Conservation (phyloP, 2,113 vertebrate genomes). For the Tragelaphus strepsiceros region DNA sequence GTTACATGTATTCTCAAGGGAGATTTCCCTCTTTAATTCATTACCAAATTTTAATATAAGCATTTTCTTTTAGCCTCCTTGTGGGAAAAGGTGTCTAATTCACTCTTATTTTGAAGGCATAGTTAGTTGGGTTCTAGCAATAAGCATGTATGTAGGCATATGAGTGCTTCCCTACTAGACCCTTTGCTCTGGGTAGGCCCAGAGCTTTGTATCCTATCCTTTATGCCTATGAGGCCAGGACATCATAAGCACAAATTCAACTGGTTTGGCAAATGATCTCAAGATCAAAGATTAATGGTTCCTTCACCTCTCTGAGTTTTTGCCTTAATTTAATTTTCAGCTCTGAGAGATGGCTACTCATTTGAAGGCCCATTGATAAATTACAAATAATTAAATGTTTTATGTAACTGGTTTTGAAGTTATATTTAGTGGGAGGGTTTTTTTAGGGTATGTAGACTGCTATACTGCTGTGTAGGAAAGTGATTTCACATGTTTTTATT, state of each 20-base stretch:
- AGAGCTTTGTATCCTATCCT: not conserved
- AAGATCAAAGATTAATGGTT: slow-evolving; percentile 6
- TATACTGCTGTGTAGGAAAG: not conserved
- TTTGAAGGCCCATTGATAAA: not conserved
- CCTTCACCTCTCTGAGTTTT: slow-evolving; percentile 10
- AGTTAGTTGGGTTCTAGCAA: not conserved
- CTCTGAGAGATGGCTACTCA: not conserved
- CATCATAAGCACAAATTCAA: not conserved
- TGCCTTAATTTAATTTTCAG: slow-evolving; percentile 34
- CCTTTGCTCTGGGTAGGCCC: not conserved
- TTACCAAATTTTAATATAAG: not conserved
- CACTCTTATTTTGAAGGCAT: not conserved
- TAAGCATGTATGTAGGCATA: not conserved
- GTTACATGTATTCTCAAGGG: not conserved
- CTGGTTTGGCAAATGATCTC: not conserved
- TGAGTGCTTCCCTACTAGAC: not conserved
- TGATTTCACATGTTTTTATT: not conserved
- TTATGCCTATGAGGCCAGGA: not conserved
- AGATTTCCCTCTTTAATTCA: not conserved
- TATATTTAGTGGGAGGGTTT: not conserved
- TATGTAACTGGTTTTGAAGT: not conserved
- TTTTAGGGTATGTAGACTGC: not conserved
- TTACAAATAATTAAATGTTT: slow-evolving; percentile 22
- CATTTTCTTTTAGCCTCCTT: not conserved
- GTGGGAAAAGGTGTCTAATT: not conserved